Base-by-base conservation (phyloP, 1,140 invertebrate genomes). In the Aporrectodea caliginosa region DNA sequence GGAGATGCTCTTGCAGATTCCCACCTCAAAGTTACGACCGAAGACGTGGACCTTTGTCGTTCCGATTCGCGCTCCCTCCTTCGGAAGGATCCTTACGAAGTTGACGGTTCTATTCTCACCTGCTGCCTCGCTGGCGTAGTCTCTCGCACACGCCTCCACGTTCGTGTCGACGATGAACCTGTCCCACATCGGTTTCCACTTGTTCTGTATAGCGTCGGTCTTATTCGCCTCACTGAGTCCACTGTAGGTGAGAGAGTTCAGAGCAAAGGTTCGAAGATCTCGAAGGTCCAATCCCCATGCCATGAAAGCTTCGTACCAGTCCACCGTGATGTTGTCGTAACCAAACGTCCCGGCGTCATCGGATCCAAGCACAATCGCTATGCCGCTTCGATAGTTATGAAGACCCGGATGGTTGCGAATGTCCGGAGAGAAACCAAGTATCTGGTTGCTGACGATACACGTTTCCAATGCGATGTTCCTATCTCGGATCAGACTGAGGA, bases 231-330 rank as follows among this genome's bases (percentile, higher is more conserved):
- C n/a, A 14, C 80, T 69, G 69, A 84, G 79, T 34, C 81, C 73
- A 78, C 84, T 84, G 35, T 83, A 84, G 1, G 33, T 6, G 14
- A 85, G 77, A 27, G 84, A 84, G 70, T 84, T 84, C 0, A 35
- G 75, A 0, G 84, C 84, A n/a, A 85, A 69, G 27, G 79, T 73
- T 79, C 78, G 79, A 27, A 85, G 69, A 73, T 85, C 84, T 30
- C 79, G 78, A 16, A 85, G 78, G 77, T 80, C 70, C 1, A 85
- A 71, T 35, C 84, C 82, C 84, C 84, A 85, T 16, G 78, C 79
- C 84, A 84, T 83, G 32, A 83, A 84, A n/a, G 83, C 84, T 31
- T 80, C 74, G 73, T 85, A 85, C 82, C 82, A 85, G 69, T 85
- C 84, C 22, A 83, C 81, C 0, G 84, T 85, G 35, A 84, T 81